phyloP scores from a whole-genome alignment of 2,888 invertebrate species.

The Choristoneura rosaceana region DNA sequence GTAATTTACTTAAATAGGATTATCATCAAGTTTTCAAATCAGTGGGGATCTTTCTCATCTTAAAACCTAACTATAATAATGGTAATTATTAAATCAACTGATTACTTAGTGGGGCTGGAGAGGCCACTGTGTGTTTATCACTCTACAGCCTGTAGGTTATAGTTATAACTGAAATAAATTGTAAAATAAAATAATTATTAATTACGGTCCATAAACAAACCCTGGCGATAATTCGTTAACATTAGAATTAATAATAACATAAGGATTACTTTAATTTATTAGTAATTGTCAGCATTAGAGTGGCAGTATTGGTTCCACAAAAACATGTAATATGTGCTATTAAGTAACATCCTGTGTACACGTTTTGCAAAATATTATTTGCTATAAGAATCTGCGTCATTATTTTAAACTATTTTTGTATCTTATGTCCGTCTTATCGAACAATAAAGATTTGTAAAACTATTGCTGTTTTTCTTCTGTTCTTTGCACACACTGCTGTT shows the following conservation, averaged over 20 bases:
- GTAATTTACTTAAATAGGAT: conserved; percentile 24
- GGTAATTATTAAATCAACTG: conserved; percentile 27
- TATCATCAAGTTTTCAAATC: conserved; percentile 27
- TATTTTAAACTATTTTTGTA: conserved; percentile 80
- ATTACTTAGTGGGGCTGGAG: conserved; percentile 22
- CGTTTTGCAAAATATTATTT: conserved; percentile 50
- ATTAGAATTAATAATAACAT: conserved; percentile 40
- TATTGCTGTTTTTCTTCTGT: conserved; percentile 41
- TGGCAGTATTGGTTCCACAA: conserved; percentile 35
- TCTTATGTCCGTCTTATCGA: conserved; percentile 72
- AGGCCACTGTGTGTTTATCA: conserved; percentile 12
- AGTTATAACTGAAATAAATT: conserved; percentile 21
- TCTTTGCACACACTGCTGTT: neutral
- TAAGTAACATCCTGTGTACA: conserved; percentile 23
- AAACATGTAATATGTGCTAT: conserved; percentile 5
- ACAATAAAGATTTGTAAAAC: conserved; percentile 70
- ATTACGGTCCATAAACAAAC: conserved; percentile 32
- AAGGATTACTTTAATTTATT: conserved; percentile 41
- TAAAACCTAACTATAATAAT: conserved; percentile 26
- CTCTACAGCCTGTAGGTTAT: conserved; percentile 26
- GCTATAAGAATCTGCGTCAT: conserved; percentile 66
- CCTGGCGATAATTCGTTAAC: conserved; percentile 39
- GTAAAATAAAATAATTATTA: conserved; percentile 30
- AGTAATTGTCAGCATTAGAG: conserved; percentile 31
- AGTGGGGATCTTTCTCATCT: conserved; percentile 35